Evolutionary conservation across 2,888 invertebrate genomes (phyloP), one percentile per base, ranked within the genome.

Genomic region (Mongoloraphidia duomilia): DNA sequence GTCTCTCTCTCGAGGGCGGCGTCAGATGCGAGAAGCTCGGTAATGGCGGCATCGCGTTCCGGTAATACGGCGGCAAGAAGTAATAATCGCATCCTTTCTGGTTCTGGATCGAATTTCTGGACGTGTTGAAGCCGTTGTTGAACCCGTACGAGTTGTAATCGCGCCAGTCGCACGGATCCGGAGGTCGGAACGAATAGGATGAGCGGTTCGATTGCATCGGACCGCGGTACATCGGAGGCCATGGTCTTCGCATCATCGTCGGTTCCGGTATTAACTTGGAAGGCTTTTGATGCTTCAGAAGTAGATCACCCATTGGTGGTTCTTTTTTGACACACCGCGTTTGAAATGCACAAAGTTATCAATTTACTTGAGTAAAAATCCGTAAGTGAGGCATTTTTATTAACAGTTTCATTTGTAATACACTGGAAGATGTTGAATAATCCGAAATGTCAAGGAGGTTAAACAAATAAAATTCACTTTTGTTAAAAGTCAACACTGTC

Each of bases 11-110:
- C 41, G 26, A 26, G 6, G 26, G 26, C 26, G 26, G 26, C 50
- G 52, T 40, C 37, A 49, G 42, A 36, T 44, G 35, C 9, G 36
- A 12, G 3, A 44, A 44, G 67, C 70, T 49, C 60, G 73, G 61
- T 61, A 79, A 69, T 58, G 80, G 69, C 34, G 80, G 82, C 64
- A 81, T 75, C 2, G 76, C 79, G 57, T 81, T 74, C 26, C 77
- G 70, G 61, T 82, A 83, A 63, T 80, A 75, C 39, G 83, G 82
- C 50, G 83, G 76, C 58, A 83, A 65, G 59, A 81, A 80, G 63
- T 82, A 82, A 59, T 75, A 73, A 53, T 76, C 75, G 6, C 66
- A 61, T 2, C 68, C 67, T 53, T 72, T 72, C 33, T 60, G 57
- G 12, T 54, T 47, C 26, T 57, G 55, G 44, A 54, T 55, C 63